These are phyloP conservation scores for Platycnemis pennipes DNA, from an alignment of 2,888 invertebrate genomes.

Conservation along the genomic window DNA sequence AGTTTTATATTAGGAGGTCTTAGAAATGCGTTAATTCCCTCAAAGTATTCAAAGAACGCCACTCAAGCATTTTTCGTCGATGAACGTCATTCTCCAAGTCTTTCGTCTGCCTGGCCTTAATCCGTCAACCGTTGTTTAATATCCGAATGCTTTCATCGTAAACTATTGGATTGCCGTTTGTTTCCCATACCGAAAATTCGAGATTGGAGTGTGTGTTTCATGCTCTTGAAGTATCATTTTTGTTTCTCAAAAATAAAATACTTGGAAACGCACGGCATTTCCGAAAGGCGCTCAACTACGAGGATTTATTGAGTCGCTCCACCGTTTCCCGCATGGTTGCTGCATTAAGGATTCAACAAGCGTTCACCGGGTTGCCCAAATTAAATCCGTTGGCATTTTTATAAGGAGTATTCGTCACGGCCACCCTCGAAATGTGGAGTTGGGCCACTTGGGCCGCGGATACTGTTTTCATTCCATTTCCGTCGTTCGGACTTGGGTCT, in stretches of 20 bases:
- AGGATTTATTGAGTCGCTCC: not conserved
- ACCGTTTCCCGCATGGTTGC: not conserved
- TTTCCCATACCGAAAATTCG: not conserved
- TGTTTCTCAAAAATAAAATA: not conserved
- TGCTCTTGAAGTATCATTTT: not conserved
- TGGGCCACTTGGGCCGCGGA: not conserved
- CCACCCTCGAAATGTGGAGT: not conserved
- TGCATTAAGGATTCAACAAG: not conserved
- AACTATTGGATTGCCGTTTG: not conserved
- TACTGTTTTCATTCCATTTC: not conserved
- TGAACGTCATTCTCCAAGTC: too few species aligned
- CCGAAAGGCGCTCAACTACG: not conserved
- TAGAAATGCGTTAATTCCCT: too few species aligned
- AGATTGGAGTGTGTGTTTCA: not conserved
- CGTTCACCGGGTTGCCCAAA: not conserved
- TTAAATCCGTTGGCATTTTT: not conserved
- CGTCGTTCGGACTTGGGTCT: not conserved
- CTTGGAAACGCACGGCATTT: not conserved
- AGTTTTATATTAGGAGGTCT: too few species aligned
- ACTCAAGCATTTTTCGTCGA: too few species aligned
- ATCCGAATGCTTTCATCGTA: too few species aligned
- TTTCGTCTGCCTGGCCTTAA: too few species aligned
- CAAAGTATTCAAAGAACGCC: too few species aligned
- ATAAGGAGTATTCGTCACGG: not conserved
- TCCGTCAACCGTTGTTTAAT: too few species aligned